Evolutionary conservation across 2,113 vertebrate genomes (phyloP).

Genomic region (Paradoxurus hermaphroditus): DNA sequence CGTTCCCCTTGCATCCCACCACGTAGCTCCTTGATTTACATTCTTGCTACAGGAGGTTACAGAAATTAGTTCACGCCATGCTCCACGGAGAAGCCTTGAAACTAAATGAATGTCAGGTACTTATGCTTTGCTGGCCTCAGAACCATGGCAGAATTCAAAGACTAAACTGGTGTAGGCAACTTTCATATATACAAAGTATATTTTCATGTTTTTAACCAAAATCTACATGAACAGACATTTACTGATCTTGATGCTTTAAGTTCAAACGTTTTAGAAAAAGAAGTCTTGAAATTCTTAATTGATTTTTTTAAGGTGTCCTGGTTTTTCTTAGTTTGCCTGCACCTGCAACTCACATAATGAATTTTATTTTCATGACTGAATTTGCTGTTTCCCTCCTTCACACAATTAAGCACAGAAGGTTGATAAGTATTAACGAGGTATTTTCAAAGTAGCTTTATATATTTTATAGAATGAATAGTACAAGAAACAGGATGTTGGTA

Average conservation of each 20-base stretch:
- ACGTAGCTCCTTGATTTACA: conserved; percentile 28
- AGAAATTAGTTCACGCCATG: conserved; percentile 29
- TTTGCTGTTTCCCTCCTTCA: background rate
- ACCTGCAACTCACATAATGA: background rate
- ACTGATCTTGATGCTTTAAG: background rate
- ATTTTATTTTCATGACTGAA: conserved; percentile 18
- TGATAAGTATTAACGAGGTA: conserved; percentile 13
- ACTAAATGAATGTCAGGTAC: background rate
- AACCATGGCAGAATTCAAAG: background rate
- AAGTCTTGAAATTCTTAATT: background rate
- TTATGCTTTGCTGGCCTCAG: background rate
- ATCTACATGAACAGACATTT: background rate
- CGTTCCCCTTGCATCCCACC: background rate
- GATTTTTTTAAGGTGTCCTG: background rate
- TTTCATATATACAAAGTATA: background rate
- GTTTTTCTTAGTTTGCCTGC: background rate
- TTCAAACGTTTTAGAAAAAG: background rate
- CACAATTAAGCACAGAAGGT: conserved; percentile 9
- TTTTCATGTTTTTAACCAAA: background rate
- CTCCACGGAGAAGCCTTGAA: background rate
- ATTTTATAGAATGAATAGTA: background rate
- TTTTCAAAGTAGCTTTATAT: background rate
- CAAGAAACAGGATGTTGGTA: background rate
- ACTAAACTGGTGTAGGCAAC: background rate
- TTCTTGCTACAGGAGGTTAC: background rate